phyloP scores from a whole-genome alignment of 2,888 invertebrate genomes.

The Nemapogon koenigi region DNA sequence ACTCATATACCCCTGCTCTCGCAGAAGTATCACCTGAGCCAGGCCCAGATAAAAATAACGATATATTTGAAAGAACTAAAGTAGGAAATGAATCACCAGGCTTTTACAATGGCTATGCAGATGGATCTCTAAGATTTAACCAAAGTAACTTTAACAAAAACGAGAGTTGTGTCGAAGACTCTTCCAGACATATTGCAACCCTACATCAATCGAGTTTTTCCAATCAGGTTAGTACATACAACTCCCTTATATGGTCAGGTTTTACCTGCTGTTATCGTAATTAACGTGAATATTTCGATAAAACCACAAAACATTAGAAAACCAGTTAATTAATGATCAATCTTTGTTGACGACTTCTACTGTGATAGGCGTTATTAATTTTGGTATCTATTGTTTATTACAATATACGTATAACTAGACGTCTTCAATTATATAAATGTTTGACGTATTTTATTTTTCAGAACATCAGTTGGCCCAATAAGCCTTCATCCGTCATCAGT shows the following conservation, averaged over 20 bases:
- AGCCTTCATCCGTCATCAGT: conserved; percentile 20
- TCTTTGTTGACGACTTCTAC: conserved; percentile 36
- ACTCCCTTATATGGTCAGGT: background rate
- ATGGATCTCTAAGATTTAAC: conserved; percentile 37
- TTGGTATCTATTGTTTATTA: conserved; percentile 28
- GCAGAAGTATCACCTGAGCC: conserved; percentile 17
- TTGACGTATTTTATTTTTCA: conserved; percentile 24
- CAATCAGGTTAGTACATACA: conserved; percentile 31
- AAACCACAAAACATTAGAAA: conserved; percentile 17
- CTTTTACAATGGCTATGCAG: conserved; percentile 32
- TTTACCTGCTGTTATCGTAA: conserved; percentile 3
- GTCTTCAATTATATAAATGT: conserved; percentile 17
- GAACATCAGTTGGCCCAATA: conserved; percentile 38
- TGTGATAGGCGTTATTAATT: conserved; percentile 32
- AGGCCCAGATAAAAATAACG: conserved; percentile 34
- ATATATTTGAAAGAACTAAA: conserved; percentile 27
- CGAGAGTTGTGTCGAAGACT: conserved; percentile 31
- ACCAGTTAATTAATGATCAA: conserved; percentile 52
- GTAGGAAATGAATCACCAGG: conserved; percentile 25
- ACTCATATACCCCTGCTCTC: conserved; percentile 28
- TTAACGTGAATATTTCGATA: conserved; percentile 5
- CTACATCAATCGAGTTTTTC: conserved; percentile 41
- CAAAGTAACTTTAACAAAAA: conserved; percentile 27
- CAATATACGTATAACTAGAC: conserved; percentile 25
- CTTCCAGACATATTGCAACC: conserved; percentile 33